Base-by-base conservation (phyloP, 1,140 invertebrate genomes). In the Drosophila nigrodunni region DNA sequence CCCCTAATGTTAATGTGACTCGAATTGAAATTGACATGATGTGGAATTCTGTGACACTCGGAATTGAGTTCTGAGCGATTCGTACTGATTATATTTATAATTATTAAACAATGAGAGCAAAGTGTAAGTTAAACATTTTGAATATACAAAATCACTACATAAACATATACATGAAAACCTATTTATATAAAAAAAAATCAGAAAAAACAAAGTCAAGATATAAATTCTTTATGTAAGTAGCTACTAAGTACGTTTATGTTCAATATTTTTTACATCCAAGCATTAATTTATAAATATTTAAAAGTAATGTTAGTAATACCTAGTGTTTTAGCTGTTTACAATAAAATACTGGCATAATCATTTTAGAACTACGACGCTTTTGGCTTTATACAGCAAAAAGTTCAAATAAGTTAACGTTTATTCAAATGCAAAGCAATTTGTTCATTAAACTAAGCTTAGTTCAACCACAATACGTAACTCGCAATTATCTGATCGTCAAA, bases 1-100 rank as follows among this genome's bases (percentile, higher is more conserved):
- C 43, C 25, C 30, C n/a, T 37, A 25, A 18, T 25, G 46, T 39
- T 30, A 47, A 13, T 50, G 15, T 15, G 41, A 61, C 44, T 39
- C 15, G 59, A 64, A 61, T 61, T 18, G 7, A 0, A 9, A n/a
- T 35, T 47, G 7, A 15, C 9, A 41, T 41, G 21, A 15, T 39
- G 37, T 13, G 11, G 54, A 68, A 60, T 58, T 57, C 30, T 60
- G 61, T 52, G 67, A 49, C 74, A 60, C 18, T 7, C 10, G 35
- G 65, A 52, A 18, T 55, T 64, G 39, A 13, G 61, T 76, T 78
- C 67, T 54, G 54, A 77, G 77, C 49, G 80, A 82, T 65, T 88
- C 61, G 83, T 89, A 88, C 83, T 88, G 83, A 88, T 88, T 87
- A 88, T 55, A 74, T 66, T 88, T 74, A 72, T 35, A 70, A 50